Evolutionary conservation across 2,888 invertebrate species (phyloP), one percentile per base, ranked within the genome.

Genomic region (Philopedon plagiatum): DNA sequence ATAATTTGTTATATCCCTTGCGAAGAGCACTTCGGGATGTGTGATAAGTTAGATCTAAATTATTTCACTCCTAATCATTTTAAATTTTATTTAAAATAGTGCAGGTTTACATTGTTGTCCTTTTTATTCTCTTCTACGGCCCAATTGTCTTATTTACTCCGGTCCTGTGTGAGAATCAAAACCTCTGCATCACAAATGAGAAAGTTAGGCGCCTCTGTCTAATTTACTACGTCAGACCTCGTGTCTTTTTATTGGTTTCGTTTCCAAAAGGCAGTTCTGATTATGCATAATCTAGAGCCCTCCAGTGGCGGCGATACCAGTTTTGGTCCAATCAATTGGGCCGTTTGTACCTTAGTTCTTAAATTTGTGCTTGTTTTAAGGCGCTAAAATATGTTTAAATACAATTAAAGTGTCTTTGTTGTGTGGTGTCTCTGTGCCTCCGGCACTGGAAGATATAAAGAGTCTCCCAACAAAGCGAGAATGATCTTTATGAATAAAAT

Each of bases 121-220:
- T n/a, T n/a, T n/a, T n/a, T n/a, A n/a, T n/a, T n/a, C n/a, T n/a
- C n/a, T n/a, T n/a, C n/a, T n/a, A n/a, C n/a, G n/a, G n/a, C 5
- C 9, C 2, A 11, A 11, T 34, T 11, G 7, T 15, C 4, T 15
- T 39, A 2, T n/a, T 63, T 62, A 34, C n/a, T n/a, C n/a, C 72
- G 57, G 49, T 15, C 63, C 72, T 72, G 72, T 8, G 13, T 37
- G 62, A 46, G 60, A 75, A 74, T 76, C 75, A 74, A 64, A 71
- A 75, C 64, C 73, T 78, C 76, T 80, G 80, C 80, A 81, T 80
- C 74, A 68, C 73, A 80, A 81, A 81, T 81, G 80, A 81, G 80
- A 74, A 71, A 70, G 70, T 57, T 75, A 80, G 81, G 81, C 81
- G 81, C 81, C 81, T 81, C 72, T 68, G 73, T 77, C 78, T 79